Base-by-base conservation (phyloP, 2,888 invertebrate species). In the Meliscaeva auricollis region DNA sequence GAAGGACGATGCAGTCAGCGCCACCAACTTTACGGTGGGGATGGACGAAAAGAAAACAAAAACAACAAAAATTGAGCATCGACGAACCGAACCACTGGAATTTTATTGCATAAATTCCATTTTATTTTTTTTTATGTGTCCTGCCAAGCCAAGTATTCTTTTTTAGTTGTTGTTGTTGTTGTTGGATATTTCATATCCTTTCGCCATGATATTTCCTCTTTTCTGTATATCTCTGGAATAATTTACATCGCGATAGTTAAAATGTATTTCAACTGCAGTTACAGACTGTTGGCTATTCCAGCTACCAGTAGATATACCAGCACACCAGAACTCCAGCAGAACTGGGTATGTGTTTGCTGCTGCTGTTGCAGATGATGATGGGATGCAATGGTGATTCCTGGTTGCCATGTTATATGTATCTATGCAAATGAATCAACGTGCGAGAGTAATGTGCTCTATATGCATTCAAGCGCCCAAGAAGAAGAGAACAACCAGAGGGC, bases 231-330 rank as follows among this genome's bases (percentile, higher is more conserved):
- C 56, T 79, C 80, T 66, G 52, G 60, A 80, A 75, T 80, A 84
- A 84, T 80, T 80, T 75, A 80, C 75, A 84, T 84, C 75, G 80
- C 60, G 84, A 84, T 72, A 72, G 75, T 80, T 84, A 66, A 75
- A 72, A 72, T 84, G 84, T 75, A 75, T 84, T 70, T 75, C 84
- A 68, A 80, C 79, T 80, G 74, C 68, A 80, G 52, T 60, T 60
- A 79, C 32, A 73, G 17, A 17, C 44, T 70, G 56, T 56, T 64
- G 54, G 54, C 64, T 17, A 58, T 20, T 54, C 11, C 9, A 20
- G n/a, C n/a, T n/a, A n/a, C n/a, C n/a, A n/a, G n/a, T 26, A 0
- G 5, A n/a, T n/a, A n/a, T n/a, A n/a, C n/a, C n/a, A 48, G 48
- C 6, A 0, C 54, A 13, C 15, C 54, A 30, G n/a, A 8, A 6